phyloP scores from a whole-genome alignment of 2,888 invertebrate species.

The Oegoconia quadripuncta region DNA sequence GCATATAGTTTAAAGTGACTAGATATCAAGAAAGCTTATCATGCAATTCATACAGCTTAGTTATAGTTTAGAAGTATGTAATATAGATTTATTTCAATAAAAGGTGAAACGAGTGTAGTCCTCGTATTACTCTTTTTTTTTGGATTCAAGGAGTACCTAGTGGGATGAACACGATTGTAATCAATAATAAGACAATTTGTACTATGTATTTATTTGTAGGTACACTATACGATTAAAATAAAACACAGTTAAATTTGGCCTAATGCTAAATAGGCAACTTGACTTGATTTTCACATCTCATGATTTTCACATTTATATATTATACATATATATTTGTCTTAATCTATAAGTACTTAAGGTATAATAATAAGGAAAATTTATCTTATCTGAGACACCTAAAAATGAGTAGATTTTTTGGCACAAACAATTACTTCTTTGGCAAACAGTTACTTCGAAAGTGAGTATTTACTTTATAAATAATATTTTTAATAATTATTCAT shows the following conservation, averaged over 20 bases:
- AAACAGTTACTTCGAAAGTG: background rate
- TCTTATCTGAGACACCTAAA: constrained; percentile 17
- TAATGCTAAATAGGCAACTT: no score
- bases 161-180: background rate
- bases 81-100: background rate
- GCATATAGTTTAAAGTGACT: background rate
- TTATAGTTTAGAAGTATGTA: no score
- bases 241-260: constrained; percentile 15
- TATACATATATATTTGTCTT: background rate
- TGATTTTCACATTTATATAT: constrained; percentile 4
- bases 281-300: constrained; percentile 19
- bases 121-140: background rate
- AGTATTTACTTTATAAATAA: background rate
- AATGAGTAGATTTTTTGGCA: constrained; percentile 17
- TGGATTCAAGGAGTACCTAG: no score
- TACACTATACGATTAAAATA: constrained; percentile 9
- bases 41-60: background rate
- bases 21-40: no score
- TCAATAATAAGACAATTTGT: background rate
- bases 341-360: constrained; percentile 3
- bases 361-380: constrained; percentile 3
- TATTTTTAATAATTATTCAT: background rate
- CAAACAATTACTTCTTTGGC: background rate
- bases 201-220: background rate
- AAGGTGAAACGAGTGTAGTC: background rate